Evolutionary conservation across 2,797 vertebrate species (phyloP).

Genomic region (Gallirallus australis): DNA sequence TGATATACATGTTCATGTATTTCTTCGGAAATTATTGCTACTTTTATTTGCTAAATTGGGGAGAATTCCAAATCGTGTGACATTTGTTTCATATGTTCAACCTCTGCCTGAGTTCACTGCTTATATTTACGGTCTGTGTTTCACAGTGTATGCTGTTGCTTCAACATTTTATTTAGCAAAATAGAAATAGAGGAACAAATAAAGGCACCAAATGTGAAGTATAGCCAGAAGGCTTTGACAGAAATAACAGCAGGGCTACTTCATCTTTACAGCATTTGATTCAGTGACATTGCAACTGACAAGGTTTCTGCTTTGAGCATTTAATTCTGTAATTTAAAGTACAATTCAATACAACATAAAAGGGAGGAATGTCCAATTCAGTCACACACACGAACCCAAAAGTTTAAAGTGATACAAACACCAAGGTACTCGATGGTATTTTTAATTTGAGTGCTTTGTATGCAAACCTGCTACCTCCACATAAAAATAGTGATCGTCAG

Average conservation of each 20-base stretch:
- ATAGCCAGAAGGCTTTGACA: conserved; percentile 78
- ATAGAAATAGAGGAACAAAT: conserved; percentile 80
- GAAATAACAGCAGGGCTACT: conserved; percentile 78
- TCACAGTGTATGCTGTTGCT: conserved; percentile 65
- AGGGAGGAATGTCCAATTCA: conserved; percentile 52
- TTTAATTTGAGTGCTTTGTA: conserved; percentile 49
- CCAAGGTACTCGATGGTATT: neutral
- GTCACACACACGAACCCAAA: conserved; percentile 27
- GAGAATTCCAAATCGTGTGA: conserved; percentile 56
- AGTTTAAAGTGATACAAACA: conserved; percentile 47
- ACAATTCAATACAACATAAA: conserved; percentile 61
- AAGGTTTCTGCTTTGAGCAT: conserved; percentile 77
- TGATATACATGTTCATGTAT: neutral
- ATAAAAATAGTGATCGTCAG: neutral
- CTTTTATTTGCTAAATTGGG: conserved; percentile 71
- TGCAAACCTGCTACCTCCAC: neutral
- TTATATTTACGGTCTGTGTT: conserved; percentile 75
- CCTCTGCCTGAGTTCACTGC: conserved; percentile 64
- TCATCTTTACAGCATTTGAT: conserved; percentile 76
- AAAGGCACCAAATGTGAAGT: conserved; percentile 79
- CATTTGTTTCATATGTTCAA: conserved; percentile 59
- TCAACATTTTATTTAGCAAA: conserved; percentile 81
- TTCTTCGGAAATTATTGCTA: conserved; percentile 6
- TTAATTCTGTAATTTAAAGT: conserved; percentile 78
- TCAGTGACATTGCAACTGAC: conserved; percentile 74